Conservation (phyloP, 1,140 invertebrate species). For the Thaumatotibia leucotreta region DNA sequence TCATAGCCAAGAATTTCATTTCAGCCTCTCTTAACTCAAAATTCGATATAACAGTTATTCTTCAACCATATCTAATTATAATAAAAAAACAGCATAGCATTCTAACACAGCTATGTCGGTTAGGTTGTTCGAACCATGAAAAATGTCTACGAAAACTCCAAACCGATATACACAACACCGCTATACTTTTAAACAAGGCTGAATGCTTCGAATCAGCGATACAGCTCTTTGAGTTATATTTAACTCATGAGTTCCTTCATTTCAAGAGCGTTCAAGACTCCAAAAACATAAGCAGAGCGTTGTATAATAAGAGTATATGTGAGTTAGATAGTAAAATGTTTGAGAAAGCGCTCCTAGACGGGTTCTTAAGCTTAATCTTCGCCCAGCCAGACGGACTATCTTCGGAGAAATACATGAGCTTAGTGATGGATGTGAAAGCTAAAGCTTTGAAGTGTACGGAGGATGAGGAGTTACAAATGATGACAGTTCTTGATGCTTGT, state of each 20-base stretch:
- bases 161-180: conserved; percentile 54
- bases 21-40: conserved; percentile 21
- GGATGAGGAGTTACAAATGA: conserved; percentile 39
- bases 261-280: conserved; percentile 31
- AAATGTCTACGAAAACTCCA: conserved; percentile 53
- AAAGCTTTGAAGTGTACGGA: conserved; percentile 40
- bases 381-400: conserved; percentile 30
- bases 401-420: conserved; percentile 53
- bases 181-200: conserved; percentile 45
- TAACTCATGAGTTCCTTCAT: conserved; percentile 43
- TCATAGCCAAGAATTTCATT: conserved; percentile 44
- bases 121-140: conserved; percentile 40
- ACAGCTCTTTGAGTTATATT: conserved; percentile 52
- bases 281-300: conserved; percentile 50
- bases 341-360: conserved; percentile 43
- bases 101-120: conserved; percentile 29
- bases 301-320: conserved; percentile 66
- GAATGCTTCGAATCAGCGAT: conserved; percentile 46
- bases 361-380: conserved; percentile 54
- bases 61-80: conserved; percentile 29
- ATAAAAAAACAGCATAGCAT: conserved; percentile 45
- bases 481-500: conserved; percentile 41
- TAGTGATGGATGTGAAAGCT: conserved; percentile 61
- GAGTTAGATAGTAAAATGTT: conserved; percentile 46
- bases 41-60: conserved; percentile 24